Conservation (phyloP, 2,113 vertebrate genomes). For the Nansenia antarctica region DNA sequence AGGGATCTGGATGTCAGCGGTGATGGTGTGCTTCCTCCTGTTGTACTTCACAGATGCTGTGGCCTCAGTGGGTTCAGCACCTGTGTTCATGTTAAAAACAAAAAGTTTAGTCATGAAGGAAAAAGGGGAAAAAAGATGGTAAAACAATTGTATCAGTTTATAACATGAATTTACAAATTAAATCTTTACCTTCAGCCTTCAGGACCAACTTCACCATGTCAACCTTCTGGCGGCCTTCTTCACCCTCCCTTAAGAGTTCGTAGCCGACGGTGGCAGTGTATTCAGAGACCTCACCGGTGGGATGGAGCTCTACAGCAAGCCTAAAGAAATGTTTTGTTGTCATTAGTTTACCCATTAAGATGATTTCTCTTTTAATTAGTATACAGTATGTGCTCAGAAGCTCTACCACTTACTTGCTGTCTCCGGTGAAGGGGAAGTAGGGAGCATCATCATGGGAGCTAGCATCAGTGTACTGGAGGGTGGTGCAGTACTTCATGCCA, state of each 20-base stretch:
- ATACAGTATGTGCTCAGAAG: background rate
- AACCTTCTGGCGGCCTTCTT: constrained; percentile 67
- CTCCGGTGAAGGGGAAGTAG: constrained; percentile 84
- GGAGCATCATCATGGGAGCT: constrained; percentile 74
- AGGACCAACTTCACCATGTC: constrained; percentile 80
- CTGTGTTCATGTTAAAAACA: constrained; percentile 56
- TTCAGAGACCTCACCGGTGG: constrained; percentile 82
- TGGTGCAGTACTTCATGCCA: constrained; percentile 82
- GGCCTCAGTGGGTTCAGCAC: constrained; percentile 75
- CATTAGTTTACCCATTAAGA: background rate
- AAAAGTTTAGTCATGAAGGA: background rate
- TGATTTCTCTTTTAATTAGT: background rate
- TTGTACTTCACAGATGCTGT: constrained; percentile 80
- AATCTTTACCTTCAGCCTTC: constrained; percentile 81
- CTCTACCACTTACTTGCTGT: constrained; percentile 80
- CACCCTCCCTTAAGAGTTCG: constrained; percentile 65
- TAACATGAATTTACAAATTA: background rate
- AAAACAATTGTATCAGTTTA: background rate
- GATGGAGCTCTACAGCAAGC: constrained; percentile 81
- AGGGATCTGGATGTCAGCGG: constrained; percentile 83
- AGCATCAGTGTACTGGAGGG: constrained; percentile 74
- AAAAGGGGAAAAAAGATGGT: background rate
- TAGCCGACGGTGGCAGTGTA: constrained; percentile 83
- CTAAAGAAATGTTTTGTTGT: constrained; percentile 58
- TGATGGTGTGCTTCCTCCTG: constrained; percentile 73